Conservation (phyloP, 2,888 invertebrate species). For the Lepidocyrtinus sp. region DNA sequence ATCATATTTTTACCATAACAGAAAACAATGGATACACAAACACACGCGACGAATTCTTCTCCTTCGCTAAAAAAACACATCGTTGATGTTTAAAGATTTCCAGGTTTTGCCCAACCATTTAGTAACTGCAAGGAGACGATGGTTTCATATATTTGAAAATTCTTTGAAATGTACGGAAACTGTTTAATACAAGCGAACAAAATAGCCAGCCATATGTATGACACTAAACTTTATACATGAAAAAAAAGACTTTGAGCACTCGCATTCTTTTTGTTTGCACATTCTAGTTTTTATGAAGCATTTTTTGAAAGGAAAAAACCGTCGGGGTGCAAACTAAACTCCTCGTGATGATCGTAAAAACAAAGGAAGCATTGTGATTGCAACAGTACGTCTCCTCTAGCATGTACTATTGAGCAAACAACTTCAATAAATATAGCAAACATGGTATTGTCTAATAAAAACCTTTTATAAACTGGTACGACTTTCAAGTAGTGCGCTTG, state of each 20-base stretch:
- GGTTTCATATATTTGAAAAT: no score
- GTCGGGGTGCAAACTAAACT: slow-evolving; percentile 49
- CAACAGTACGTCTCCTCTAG: slow-evolving; percentile 32
- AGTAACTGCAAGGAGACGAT: no score
- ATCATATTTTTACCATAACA: no score
- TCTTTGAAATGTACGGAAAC: no score
- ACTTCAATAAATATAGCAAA: slow-evolving; percentile 46
- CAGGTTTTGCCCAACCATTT: no score
- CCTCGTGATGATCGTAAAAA: slow-evolving; percentile 49
- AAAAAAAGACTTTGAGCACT: slow-evolving; percentile 41
- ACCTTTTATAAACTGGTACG: not conserved
- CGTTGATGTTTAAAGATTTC: no score
- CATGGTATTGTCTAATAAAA: slow-evolving; percentile 17
- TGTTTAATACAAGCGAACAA: no score
- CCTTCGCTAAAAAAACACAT: no score
- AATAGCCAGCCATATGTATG: not conserved
- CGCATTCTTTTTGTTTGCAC: slow-evolving; percentile 25
- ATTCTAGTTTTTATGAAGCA: slow-evolving; percentile 44
- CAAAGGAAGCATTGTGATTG: slow-evolving; percentile 59
- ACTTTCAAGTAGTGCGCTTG: not conserved
- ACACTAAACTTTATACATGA: slow-evolving; percentile 5
- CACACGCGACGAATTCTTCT: no score
- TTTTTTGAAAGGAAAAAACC: slow-evolving; percentile 46
- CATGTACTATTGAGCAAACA: slow-evolving; percentile 31
- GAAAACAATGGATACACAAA: no score